Evolutionary conservation across 2,797 vertebrate species (phyloP), one percentile per base, ranked within the genome.

Genomic region (Aulostomus chinensis): DNA sequence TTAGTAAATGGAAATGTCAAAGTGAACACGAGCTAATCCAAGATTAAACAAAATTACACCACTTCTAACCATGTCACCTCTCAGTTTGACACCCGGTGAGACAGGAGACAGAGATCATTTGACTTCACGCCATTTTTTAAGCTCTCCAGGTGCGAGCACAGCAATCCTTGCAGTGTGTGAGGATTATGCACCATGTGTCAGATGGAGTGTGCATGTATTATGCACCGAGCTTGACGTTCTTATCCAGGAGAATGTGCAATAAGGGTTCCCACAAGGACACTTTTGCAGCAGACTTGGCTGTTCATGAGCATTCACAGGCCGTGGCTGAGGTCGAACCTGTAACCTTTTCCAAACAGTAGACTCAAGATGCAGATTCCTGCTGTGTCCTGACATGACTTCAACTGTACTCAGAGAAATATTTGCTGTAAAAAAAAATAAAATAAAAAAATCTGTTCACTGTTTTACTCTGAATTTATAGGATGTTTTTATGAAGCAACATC

Each of bases 91-190:
- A 80, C 71, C 1, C 4, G 49, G 51, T 2, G 40, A 86, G 81
- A 76, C 83, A 66, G 60, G 54, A 84, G 63, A 46, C 60, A 67
- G 86, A 88, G 91, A 91, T 94, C 86, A 89, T 87, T 93, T 79
- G 73, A 78, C 56, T 80, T 76, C 33, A 63, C 64, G 51, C 48
- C 52, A 13, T 70, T 83, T 24, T 78, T 78, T 75, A 86, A 85
- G 71, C 76, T 73, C 68, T 73, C 47, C 76, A 86, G 82, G 84
- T 86, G 48, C 58, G 6, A 39, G 24, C 32, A n/a, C 5, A 31
- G 68, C 68, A 79, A 75, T 75, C 71, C 76, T 62, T 35, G 6
- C 56, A 4, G 40, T 38, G 52, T 58, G 49, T 35, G 37, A 67
- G 78, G 84, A 82, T 86, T 88, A 86, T n/a, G 45, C 18, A 15